Evolutionary conservation across 1,140 invertebrate species (phyloP), one percentile per base, ranked within the genome.

Genomic region (Cotesia vestalis): DNA sequence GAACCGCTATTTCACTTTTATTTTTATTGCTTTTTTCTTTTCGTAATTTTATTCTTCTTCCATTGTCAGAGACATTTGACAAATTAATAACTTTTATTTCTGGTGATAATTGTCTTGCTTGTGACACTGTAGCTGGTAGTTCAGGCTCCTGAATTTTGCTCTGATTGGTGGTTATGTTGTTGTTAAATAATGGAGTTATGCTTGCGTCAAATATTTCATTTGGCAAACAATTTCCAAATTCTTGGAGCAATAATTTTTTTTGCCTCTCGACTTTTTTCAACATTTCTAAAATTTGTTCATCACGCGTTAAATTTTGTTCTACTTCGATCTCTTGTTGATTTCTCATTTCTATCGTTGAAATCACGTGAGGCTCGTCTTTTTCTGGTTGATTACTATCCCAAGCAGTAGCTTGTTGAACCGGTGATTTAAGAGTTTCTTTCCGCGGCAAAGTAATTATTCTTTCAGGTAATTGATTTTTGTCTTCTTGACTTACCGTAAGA

Each of bases 71-170:
- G 46, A 9, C 60, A 17, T 70, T 73, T 8, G 83, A 83, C 71
- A 81, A 75, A 71, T 83, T 84, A 66, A 85, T 83, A 1, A 84
- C 82, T 75, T 79, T 78, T 17, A 85, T 78, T 71, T 86, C 84
- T 1, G 85, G 78, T 0, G 78, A 77, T 8, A 17, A 8, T 34
- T 69, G 38, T 5, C 11, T 11, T 27, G 17, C 73, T 27, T 51
- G 61, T 57, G 36, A 34, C 11, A 40, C 69, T 46, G 57, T 14
- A 67, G 51, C 68, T 55, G 12, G 27, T 67, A 17, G 73, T 74
- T 35, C 4, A 34, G 4, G 63, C 38, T 34, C 12, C 20, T 46
- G 46, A 53, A n/a, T 12, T 6, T 36, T 36, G 5, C 11, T 27
- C 5, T 71, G 55, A 20, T 27, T 57, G 12, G 8, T 63, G 57